Conservation (phyloP, 2,797 vertebrate species). For the Pantherophis alleghaniensis region DNA sequence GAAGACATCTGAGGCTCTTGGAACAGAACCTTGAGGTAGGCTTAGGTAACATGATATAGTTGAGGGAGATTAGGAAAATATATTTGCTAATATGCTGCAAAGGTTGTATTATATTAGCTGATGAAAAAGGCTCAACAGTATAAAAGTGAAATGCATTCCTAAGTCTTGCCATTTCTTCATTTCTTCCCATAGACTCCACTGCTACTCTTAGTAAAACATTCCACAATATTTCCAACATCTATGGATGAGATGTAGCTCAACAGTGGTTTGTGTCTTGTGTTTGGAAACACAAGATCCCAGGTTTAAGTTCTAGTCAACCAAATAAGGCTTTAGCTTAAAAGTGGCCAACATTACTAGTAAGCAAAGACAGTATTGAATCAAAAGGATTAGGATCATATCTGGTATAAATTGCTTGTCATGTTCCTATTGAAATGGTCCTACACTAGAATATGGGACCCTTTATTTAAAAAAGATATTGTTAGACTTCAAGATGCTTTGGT, state of each 20-base stretch:
- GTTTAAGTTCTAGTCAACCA: neutral
- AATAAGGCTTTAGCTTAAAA: neutral
- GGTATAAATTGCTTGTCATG: neutral
- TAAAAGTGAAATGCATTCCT: neutral
- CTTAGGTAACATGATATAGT: neutral
- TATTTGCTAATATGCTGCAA: neutral
- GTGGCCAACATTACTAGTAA: neutral
- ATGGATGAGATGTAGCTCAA: neutral
- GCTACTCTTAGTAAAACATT: neutral
- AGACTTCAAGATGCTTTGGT: neutral
- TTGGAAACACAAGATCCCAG: neutral
- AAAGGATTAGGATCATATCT: neutral
- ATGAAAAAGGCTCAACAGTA: neutral
- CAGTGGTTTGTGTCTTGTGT: neutral
- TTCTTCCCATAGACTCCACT: neutral
- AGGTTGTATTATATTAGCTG: neutral
- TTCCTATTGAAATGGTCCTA: neutral
- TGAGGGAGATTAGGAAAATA: neutral
- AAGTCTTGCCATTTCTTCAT: neutral
- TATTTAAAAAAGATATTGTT: neutral
- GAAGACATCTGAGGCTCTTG: neutral
- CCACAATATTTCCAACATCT: neutral
- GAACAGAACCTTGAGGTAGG: neutral
- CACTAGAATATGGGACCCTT: neutral
- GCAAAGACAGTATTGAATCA: neutral